Evolutionary conservation across 2,888 invertebrate species (phyloP).

Genomic region (Deilephila elpenor): DNA sequence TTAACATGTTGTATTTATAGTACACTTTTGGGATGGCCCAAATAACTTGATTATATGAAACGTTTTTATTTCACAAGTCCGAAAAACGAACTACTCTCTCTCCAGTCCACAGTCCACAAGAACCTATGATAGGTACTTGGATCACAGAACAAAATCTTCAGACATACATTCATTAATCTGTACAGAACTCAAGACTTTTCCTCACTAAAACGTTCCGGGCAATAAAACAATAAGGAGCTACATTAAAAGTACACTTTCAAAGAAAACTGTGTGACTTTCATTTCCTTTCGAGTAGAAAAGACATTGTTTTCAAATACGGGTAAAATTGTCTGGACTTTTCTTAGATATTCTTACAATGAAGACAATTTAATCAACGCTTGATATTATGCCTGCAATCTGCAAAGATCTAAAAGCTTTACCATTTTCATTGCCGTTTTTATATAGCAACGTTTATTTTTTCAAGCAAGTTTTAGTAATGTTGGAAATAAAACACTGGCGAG

Average conservation of each 20-base stretch:
- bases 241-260: background rate
- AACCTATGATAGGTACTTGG: no score
- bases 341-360: background rate
- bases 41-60: no score
- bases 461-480: no score
- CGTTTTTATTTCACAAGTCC: no score
- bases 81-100: no score
- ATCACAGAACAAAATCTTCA: no score
- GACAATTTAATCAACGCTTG: constrained; percentile 1
- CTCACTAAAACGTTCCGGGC: background rate
- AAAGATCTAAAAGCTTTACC: background rate
- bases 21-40: no score
- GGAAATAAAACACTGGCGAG: no score
- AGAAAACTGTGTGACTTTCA: background rate
- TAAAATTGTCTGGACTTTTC: background rate
- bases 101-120: no score
- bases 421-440: background rate
- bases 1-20: no score
- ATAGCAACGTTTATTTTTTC: background rate
- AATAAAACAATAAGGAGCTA: background rate
- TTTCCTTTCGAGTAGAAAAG: background rate
- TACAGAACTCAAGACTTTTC: background rate
- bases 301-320: background rate
- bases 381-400: background rate
- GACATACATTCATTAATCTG: no score